A percentile compares a stretch with the other conserved stretches of the same genome.
Evolutionary conservation across 2,113 vertebrate species (phyloP).

Genomic region (Prunella himalayana): DNA sequence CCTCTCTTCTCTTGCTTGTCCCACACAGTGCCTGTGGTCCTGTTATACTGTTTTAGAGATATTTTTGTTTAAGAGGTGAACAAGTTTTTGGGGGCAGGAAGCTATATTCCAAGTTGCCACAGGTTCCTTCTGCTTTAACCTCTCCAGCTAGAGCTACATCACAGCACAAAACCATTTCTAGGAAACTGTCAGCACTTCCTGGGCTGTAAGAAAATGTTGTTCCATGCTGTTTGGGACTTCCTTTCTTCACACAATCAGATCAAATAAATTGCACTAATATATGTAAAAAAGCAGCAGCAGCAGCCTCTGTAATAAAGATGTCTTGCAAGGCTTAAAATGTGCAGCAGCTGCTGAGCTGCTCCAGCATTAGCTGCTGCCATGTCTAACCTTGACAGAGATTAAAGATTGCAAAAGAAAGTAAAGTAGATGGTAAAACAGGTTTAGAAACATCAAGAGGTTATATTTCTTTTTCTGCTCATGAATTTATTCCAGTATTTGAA

Average conservation of each 20-base stretch:
- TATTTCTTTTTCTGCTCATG: background rate
- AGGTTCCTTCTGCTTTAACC: background rate
- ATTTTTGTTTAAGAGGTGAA: background rate
- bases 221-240: background rate
- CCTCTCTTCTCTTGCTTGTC: background rate
- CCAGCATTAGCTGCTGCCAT: background rate
- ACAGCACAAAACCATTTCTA: background rate
- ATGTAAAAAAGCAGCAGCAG: background rate
- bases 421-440: background rate
- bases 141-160: background rate
- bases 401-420: background rate
- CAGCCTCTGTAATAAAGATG: background rate
- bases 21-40: background rate
- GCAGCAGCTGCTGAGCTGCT: background rate
- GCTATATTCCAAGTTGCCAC: background rate
- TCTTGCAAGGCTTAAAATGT: background rate
- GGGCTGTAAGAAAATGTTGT: background rate
- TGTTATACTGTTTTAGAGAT: background rate
- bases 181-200: background rate
- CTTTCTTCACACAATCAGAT: background rate
- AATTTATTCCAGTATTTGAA: background rate
- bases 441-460: background rate
- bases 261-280: background rate
- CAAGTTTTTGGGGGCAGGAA: fast-evolving
- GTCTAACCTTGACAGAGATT: background rate